phyloP scores from a whole-genome alignment of 1,140 invertebrate species.

The Helicoverpa armigera region DNA sequence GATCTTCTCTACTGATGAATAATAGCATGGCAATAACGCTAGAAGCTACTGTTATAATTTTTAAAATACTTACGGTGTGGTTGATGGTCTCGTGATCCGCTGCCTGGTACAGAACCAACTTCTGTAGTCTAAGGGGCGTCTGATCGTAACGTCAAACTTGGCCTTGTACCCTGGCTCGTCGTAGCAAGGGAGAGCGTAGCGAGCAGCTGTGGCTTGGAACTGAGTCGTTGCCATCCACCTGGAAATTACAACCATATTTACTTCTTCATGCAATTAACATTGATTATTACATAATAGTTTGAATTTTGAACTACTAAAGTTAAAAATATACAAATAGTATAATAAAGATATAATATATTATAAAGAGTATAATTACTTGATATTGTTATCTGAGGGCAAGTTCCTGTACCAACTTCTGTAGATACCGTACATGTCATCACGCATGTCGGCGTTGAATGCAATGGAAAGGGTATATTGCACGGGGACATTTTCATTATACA shows the following conservation, averaged over 20 bases:
- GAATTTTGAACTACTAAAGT: neutral
- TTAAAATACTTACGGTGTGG: slow-evolving; percentile 50
- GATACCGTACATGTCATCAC: slow-evolving; percentile 90
- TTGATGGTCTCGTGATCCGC: slow-evolving; percentile 30
- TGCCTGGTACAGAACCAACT: slow-evolving; percentile 73
- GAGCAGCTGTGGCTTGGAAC: slow-evolving; percentile 93
- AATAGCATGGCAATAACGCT: neutral
- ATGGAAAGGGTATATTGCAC: slow-evolving; percentile 80
- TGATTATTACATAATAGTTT: neutral
- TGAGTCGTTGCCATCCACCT: slow-evolving; percentile 90
- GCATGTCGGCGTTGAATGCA: slow-evolving; percentile 82
- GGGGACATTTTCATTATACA: slow-evolving; percentile 57
- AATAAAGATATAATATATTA: too few species aligned
- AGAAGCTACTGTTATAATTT: neutral
- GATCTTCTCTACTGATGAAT: neutral
- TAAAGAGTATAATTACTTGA: slow-evolving; percentile 56
- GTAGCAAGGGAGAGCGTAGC: slow-evolving; percentile 95
- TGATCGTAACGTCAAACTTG: slow-evolving; percentile 88
- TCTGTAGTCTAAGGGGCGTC: slow-evolving; percentile 59
- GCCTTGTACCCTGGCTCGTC: slow-evolving; percentile 96
- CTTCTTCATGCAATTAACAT: neutral
- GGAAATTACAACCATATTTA: slow-evolving; percentile 59
- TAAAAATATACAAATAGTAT: neutral
- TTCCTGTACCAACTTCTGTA: slow-evolving; percentile 91
- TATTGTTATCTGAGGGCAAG: neutral